Evolutionary conservation across 2,113 vertebrate species (phyloP), one percentile per base, ranked within the genome.

Genomic region (Anolis carolinensis): DNA sequence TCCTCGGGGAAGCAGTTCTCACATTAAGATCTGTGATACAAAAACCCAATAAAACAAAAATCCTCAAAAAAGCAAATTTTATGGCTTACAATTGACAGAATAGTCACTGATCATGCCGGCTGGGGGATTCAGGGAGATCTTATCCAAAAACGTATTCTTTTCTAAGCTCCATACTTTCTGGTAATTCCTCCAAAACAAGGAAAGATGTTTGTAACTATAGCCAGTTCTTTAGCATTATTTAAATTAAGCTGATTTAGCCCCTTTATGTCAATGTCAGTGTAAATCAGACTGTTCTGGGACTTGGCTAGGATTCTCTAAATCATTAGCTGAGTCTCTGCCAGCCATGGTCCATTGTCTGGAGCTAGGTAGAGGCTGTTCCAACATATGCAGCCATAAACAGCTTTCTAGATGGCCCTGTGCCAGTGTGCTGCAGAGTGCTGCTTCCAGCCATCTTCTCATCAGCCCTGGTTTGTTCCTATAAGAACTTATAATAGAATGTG

Each of bases 351-450:
- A 50, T 48, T 68, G 23, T 86, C 82, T 63, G 70, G 2, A 48
- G n/a, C 10, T 79, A 65, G 77, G 74, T 39, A 63, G 52, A 68
- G 30, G 7, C 4, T 71, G n/a, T 68, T 87, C 67, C 77, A 81
- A 74, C 79, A 86, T 65, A 86, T 50, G 39, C 85, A 86, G 70
- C 85, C 78, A 65, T 86, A 86, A 81, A 86, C 77, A 81, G 50
- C 73, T 80, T 76, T 81, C 50, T 48, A 21, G 10, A 73, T 72
- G 50, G 27, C 84, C 23, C 8, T n/a, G 23, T 83, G 59, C 73
- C 73, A 78, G n/a, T 32, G 39, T n/a, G 50, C 62, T 76, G 55
- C 32, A 75, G 30, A 75, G 30, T 32, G 10, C 34, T 79, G 18
- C 39, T 75, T 76, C 67, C 84, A 55, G 25, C 67, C 65, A 79